These are phyloP conservation scores for Hylaeus anthracinus DNA, from an alignment of 1,140 invertebrate species.

Conservation along the genomic window DNA sequence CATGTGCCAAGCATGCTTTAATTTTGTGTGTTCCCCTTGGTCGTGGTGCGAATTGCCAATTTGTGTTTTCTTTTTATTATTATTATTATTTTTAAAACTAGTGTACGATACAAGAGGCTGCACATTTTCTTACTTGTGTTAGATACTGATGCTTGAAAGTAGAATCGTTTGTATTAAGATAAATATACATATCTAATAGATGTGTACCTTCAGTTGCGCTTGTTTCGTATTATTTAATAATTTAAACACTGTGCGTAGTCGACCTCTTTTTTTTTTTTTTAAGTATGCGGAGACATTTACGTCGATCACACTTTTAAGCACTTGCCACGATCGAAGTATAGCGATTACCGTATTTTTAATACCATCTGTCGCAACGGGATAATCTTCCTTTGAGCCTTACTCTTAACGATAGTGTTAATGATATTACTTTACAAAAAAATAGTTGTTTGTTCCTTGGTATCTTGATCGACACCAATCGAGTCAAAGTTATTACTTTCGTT, in stretches of 20 bases:
- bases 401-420: no score
- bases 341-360: no score
- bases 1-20: slow-evolving; percentile 60
- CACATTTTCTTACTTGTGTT: background rate
- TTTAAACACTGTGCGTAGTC: background rate
- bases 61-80: slow-evolving; percentile 23
- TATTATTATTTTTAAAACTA: background rate
- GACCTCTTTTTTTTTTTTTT: background rate
- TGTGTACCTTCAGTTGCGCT: slow-evolving; percentile 2
- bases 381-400: no score
- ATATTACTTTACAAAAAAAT: no score
- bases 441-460: no score
- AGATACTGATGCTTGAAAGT: background rate
- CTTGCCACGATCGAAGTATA: no score
- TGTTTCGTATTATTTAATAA: background rate
- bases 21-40: slow-evolving; percentile 34
- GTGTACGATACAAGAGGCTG: background rate
- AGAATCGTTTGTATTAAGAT: background rate
- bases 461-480: no score
- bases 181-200: background rate
- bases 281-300: no score
- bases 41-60: slow-evolving; percentile 33
- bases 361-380: no score
- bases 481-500: background rate
- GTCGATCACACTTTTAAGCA: no score